Evolutionary conservation across 2,888 invertebrate species (phyloP).

Genomic region (Tolmerus cingulatus): DNA sequence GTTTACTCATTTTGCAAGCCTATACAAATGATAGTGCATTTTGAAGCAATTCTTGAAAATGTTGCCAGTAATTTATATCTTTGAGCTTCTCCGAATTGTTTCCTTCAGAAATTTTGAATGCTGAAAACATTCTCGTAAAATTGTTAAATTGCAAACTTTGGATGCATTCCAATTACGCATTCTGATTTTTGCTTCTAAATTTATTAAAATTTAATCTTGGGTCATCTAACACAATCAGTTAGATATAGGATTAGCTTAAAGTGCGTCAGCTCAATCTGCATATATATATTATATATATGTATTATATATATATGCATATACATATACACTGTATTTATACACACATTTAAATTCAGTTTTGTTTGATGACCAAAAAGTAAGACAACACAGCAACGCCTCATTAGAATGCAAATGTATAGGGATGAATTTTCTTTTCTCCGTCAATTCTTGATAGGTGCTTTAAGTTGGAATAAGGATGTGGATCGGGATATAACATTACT

Average conservation of each 20-base stretch:
- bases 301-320: no score
- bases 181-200: not conserved
- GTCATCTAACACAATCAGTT: not conserved
- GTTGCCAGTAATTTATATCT: no score
- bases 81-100: not conserved
- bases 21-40: not conserved
- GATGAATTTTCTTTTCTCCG: not conserved
- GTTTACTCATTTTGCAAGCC: not conserved
- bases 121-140: not conserved
- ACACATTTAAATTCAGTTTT: not conserved
- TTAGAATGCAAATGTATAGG: not conserved
- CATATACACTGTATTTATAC: no score
- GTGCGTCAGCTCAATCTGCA: not conserved
- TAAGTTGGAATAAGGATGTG: not conserved
- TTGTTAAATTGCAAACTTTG: not conserved
- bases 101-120: not conserved
- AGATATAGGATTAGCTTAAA: not conserved
- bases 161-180: not conserved
- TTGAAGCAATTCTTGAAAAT: not conserved
- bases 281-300: no score
- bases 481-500: not conserved
- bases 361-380: not conserved
- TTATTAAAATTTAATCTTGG: not conserved
- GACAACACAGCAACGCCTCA: not conserved
- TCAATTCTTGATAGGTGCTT: not conserved